Base-by-base conservation (phyloP, 2,113 vertebrate genomes). In the Chrysochloris asiatica region DNA sequence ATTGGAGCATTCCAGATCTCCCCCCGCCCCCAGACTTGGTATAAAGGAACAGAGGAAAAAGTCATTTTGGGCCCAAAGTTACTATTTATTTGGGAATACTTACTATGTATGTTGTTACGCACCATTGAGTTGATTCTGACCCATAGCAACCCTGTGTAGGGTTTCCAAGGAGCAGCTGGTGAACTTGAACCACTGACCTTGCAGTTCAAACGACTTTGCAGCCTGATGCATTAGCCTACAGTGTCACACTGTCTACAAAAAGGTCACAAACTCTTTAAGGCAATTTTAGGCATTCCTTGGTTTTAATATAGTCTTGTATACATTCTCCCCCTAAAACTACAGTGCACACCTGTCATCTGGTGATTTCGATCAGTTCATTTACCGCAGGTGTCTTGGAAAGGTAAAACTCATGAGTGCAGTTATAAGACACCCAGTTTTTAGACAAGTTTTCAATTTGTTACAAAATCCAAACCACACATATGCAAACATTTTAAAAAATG, bases 1-100 rank as follows among this genome's bases (percentile, higher is more conserved):
- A 4, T 73, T 89, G 28, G 59, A 16, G 3, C 12, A 85, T 82
- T 80, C 67, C 26, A 33, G 77, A 28, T 21, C 24, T 48, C 19
- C 12, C 63, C 69, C 50, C 61, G n/a, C n/a, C 56, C 48, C 13
- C 24, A 75, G 38, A 11, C 38, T 38, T 82, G 41, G 50, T 92
- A 12, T 88, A 88, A 79, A 94, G 85, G 88, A 86, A 26, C 24
- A 86, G 47, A 88, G 16, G 67, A 50, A 61, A 77, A 69, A 77
- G 19, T 48, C 17, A 8, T 65, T 82, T 72, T 45, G 41, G 43
- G 67, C 16, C 56, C n/a, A n/a, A 67, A 45, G 81, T 81, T 59
- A 24, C 8, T 75, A 0, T 36, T n/a, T 83, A 14, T 17, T 77
- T 48, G 14, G 69, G 80, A 82, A 52, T 33, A 3, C 33, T 86